Evolutionary conservation across 2,888 invertebrate genomes (phyloP).

Genomic region (Drosophila anomelani): DNA sequence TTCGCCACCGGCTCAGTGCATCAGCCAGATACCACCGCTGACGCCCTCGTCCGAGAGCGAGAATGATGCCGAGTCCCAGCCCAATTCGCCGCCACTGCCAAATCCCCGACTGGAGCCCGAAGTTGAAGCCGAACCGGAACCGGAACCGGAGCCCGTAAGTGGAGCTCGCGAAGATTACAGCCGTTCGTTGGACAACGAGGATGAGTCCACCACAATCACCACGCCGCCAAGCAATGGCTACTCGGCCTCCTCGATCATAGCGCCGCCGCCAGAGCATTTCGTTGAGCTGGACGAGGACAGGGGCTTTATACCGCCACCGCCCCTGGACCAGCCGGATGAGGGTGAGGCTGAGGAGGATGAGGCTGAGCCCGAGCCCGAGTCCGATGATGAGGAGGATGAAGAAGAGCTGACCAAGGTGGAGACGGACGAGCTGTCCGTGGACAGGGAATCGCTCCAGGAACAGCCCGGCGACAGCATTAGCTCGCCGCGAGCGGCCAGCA

Average conservation of each 20-base stretch:
- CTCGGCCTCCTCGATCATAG: constrained; percentile 81
- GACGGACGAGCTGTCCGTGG: constrained; percentile 63
- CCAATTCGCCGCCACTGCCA: constrained; percentile 75
- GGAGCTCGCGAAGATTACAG: constrained; percentile 70
- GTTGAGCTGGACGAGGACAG: constrained; percentile 76
- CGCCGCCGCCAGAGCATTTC: constrained; percentile 80
- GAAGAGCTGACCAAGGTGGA: constrained; percentile 69
- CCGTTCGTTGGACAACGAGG: constrained; percentile 78
- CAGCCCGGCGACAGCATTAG: constrained; percentile 68
- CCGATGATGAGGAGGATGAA: constrained; percentile 57
- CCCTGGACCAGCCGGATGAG: constrained; percentile 54
- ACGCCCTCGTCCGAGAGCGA: constrained; percentile 82
- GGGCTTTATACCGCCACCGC: constrained; percentile 74
- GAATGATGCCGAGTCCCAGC: constrained; percentile 74
- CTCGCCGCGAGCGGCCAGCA: constrained; percentile 74
- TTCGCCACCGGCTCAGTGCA: constrained; percentile 79
- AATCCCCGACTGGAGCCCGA: constrained; percentile 40
- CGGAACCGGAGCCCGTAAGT: constrained; percentile 44
- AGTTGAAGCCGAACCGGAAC: constrained; percentile 34
- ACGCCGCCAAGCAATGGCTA: constrained; percentile 84
- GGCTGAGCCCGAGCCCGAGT: constrained; percentile 15
- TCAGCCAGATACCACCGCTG: constrained; percentile 71
- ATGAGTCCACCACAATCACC: constrained; percentile 83
- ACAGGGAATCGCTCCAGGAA: constrained; percentile 52
- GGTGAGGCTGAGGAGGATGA: constrained; percentile 55